Conservation (phyloP, 2,113 vertebrate species). For the Rhynchopsitta pachyrhyncha region DNA sequence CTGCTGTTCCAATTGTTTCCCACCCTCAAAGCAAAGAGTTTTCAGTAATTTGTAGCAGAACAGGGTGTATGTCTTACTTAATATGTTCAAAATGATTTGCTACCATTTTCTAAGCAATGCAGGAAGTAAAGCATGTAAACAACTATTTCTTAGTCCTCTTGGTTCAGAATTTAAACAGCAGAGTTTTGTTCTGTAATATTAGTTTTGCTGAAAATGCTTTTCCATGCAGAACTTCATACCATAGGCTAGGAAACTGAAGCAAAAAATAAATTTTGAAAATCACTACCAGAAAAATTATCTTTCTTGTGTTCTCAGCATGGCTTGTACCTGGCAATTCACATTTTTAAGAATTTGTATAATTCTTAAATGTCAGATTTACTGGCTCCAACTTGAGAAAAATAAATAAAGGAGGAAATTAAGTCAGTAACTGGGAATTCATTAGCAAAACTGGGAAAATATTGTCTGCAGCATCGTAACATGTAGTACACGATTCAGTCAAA, state of each 20-base stretch:
- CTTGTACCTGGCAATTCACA: background rate
- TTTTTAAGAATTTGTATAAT: background rate
- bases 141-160: background rate
- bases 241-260: background rate
- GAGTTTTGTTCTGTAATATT: background rate
- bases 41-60: conserved; percentile 20
- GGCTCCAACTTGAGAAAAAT: background rate
- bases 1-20: background rate
- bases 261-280: background rate
- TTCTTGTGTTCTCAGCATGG: background rate
- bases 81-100: background rate
- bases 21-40: background rate
- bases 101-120: background rate
- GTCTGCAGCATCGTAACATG: background rate
- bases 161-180: background rate
- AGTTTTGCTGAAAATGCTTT: background rate
- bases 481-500: background rate
- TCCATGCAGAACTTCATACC: accelerated
- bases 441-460: background rate
- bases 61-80: conserved; percentile 12
- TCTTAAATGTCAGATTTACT: background rate
- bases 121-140: background rate
- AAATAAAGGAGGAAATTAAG: background rate
- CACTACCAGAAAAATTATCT: background rate
- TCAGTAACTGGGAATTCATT: background rate